Evolutionary conservation across 2,113 vertebrate species (phyloP).

Genomic region (Bambusicola thoracicus): DNA sequence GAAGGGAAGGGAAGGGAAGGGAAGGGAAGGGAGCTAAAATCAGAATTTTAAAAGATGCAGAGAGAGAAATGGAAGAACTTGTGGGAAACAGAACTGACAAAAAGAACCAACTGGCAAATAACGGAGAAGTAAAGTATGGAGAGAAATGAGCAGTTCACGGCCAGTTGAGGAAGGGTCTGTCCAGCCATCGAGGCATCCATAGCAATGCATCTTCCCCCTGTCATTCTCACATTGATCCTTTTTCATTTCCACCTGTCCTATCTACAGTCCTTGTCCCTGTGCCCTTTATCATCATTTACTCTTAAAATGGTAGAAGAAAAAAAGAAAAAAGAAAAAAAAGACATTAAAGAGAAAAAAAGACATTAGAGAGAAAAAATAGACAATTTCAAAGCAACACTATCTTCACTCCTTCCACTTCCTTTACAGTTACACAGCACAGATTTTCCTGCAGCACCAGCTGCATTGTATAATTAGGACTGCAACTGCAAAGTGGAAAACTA

Average conservation of each 20-base stretch:
- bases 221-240: not conserved
- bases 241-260: not conserved
- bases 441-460: slow-evolving; percentile 45
- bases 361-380: not conserved
- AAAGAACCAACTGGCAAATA: not conserved
- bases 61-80: accelerated
- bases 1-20: no score
- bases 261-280: not conserved
- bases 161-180: not conserved
- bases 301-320: not conserved
- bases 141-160: not conserved
- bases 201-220: not conserved
- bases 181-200: not conserved
- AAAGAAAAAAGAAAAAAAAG: not conserved
- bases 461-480: slow-evolving; percentile 2
- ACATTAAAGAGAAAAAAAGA: not conserved
- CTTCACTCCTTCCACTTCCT: not conserved
- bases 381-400: not conserved
- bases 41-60: not conserved
- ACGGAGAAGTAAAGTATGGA: not conserved
- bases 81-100: not conserved
- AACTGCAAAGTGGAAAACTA: slow-evolving; percentile 37
- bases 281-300: not conserved
- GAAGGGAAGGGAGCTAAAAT: not conserved
- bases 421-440: not conserved